phyloP scores from a whole-genome alignment of 1,140 invertebrate species.

The Listronotus oregonensis region DNA sequence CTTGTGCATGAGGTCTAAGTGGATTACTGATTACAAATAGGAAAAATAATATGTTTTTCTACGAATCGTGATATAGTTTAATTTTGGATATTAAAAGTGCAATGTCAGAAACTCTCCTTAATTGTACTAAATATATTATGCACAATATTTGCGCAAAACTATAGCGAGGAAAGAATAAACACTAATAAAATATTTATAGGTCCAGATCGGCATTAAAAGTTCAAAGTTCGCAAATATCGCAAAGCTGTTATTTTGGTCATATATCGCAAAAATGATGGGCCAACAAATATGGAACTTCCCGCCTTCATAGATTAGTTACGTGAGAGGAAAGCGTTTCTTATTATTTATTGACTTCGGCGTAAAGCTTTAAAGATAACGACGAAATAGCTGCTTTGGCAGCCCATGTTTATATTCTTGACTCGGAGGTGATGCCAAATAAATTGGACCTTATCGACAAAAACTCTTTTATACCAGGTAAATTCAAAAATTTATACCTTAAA shows the following conservation, averaged over 20 bases:
- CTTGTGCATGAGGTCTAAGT: no score
- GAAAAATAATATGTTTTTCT: no score
- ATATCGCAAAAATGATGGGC: slow-evolving; percentile 47
- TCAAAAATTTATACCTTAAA: no score
- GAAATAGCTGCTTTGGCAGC: slow-evolving; percentile 19
- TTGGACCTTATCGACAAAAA: slow-evolving; percentile 6
- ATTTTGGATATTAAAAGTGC: no score
- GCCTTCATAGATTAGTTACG: slow-evolving; percentile 55
- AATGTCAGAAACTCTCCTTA: no score
- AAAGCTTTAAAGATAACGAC: slow-evolving; percentile 43
- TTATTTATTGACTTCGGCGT: slow-evolving; percentile 51
- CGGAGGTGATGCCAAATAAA: slow-evolving; percentile 41
- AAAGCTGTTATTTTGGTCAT: slow-evolving; percentile 22
- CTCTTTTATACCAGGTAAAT: neutral
- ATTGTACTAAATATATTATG: no score
- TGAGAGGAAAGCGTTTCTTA: slow-evolving; percentile 53
- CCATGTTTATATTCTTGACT: slow-evolving; percentile 25
- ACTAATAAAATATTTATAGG: neutral
- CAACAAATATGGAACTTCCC: slow-evolving; percentile 52
- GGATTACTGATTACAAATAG: no score
- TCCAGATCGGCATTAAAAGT: slow-evolving; percentile 8
- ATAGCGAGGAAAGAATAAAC: no score
- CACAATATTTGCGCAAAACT: no score
- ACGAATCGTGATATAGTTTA: no score
- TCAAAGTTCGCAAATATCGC: neutral